A percentile compares a stretch with the other conserved stretches of the same genome.
These are phyloP conservation scores for Didymodactylos carnosus DNA, from an alignment of 2,888 invertebrate species.

Conservation along the genomic window DNA sequence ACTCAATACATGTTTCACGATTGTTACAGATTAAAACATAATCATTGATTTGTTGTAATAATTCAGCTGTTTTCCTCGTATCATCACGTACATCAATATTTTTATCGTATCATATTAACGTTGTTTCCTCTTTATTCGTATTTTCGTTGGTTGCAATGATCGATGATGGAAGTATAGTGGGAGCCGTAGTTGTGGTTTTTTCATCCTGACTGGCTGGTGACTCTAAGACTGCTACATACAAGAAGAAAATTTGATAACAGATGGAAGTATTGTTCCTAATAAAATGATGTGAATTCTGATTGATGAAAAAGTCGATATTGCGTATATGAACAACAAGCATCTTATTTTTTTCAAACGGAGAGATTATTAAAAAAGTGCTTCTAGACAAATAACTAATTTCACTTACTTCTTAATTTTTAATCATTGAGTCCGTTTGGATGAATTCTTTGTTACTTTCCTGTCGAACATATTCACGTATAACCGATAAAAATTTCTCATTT, in stretches of 20 bases:
- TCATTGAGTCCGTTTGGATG: background rate
- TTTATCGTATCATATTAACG: background rate
- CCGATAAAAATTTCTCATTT: background rate
- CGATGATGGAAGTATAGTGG: background rate
- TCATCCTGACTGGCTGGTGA: too few relatives aligned
- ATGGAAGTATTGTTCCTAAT: too few relatives aligned
- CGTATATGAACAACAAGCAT: too few relatives aligned
- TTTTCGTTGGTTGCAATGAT: background rate
- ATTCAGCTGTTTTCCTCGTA: background rate
- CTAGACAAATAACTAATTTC: too few relatives aligned
- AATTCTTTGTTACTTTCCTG: background rate
- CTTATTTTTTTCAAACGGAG: too few relatives aligned
- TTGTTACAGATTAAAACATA: background rate
- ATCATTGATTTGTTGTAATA: background rate
- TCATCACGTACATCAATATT: background rate
- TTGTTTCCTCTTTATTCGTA: background rate
- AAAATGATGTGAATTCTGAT: too few relatives aligned
- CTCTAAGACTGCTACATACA: too few relatives aligned
- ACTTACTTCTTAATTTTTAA: too few relatives aligned
- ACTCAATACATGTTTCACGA: background rate
- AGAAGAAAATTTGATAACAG: too few relatives aligned
- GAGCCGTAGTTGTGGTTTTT: too few relatives aligned
- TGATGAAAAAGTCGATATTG: too few relatives aligned
- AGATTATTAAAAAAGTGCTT: too few relatives aligned
- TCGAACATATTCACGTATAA: background rate